These are phyloP conservation scores for Verasper variegatus DNA, from an alignment of 2,113 vertebrate genomes.

Conservation along the genomic window DNA sequence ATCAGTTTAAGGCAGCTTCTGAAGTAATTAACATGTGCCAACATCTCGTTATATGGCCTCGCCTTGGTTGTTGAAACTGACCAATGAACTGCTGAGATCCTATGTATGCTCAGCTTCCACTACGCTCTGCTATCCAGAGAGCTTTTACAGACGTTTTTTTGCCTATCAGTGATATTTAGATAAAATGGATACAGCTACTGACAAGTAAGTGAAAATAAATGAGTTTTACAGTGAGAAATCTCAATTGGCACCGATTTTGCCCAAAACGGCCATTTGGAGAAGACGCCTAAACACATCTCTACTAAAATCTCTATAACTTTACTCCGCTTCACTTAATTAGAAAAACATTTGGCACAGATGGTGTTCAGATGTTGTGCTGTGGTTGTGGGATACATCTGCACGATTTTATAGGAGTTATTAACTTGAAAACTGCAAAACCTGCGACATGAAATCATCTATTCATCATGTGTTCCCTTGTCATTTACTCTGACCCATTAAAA, in stretches of 20 bases:
- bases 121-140: too few relatives aligned
- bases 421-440: not conserved
- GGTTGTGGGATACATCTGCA: not conserved
- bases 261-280: not conserved
- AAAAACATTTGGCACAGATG: not conserved
- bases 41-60: too few relatives aligned
- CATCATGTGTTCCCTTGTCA: too few relatives aligned
- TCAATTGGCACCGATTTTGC: not conserved
- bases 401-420: not conserved
- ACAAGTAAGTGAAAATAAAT: too few relatives aligned
- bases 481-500: too few relatives aligned
- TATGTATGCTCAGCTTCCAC: too few relatives aligned
- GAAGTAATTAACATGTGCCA: too few relatives aligned
- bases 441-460: too few relatives aligned
- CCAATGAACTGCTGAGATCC: too few relatives aligned
- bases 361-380: not conserved
- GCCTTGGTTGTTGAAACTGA: too few relatives aligned
- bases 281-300: not conserved
- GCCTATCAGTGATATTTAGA: not conserved
- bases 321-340: not conserved
- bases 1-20: too few relatives aligned
- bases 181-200: not conserved
- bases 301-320: not conserved
- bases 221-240: not conserved
- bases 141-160: too few relatives aligned